Evolutionary conservation across 2,888 invertebrate species (phyloP), one percentile per base, ranked within the genome.

Genomic region (Diabrotica balteata): DNA sequence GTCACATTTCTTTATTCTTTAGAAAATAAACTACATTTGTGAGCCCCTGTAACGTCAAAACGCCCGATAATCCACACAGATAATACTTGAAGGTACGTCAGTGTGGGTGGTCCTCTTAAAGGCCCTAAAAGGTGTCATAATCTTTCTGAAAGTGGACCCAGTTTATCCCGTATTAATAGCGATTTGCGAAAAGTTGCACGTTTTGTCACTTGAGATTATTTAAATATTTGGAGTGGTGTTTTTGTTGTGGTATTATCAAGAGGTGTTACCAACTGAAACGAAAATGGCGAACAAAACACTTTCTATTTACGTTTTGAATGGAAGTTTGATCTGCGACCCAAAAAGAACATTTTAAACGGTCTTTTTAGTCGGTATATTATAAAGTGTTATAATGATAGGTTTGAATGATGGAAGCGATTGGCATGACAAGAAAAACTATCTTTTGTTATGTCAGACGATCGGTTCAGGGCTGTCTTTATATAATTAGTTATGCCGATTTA

Each of bases 121-220:
- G 52, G 42, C 45, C 61, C 49, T 59, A 58, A 64, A 58, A 58
- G 58, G 64, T 64, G 64, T 64, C 58, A 64, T 64, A 64, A 64
- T 58, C 64, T 8, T 42, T 47, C 17, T 8, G 47, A 54, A 62
- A 62, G 47, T 54, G 42, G 64, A 51, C 64, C 58, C 45, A 6
- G 58, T 58, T 64, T 46, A 64, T 58, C 63, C 51, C 46, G 52
- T 52, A 64, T 64, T 64, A 64, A 51, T 51, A 64, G 52, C 58
- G 58, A 58, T 64, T 64, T 64, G 64, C 64, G 58, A 64, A 58
- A 64, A 63, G 22, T 70, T 66, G 70, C 73, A 73, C 73, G 73
- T 71, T 71, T 73, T 73, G 65, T 71, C 71, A 73, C 73, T 73
- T 59, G 65, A 73, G 63, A 63, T 68, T 73, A 71, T 71, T 73